Base-by-base conservation (phyloP, 37 sponge, comb jelly and placozoan species). In the Hexactinellida sp. region DNA sequence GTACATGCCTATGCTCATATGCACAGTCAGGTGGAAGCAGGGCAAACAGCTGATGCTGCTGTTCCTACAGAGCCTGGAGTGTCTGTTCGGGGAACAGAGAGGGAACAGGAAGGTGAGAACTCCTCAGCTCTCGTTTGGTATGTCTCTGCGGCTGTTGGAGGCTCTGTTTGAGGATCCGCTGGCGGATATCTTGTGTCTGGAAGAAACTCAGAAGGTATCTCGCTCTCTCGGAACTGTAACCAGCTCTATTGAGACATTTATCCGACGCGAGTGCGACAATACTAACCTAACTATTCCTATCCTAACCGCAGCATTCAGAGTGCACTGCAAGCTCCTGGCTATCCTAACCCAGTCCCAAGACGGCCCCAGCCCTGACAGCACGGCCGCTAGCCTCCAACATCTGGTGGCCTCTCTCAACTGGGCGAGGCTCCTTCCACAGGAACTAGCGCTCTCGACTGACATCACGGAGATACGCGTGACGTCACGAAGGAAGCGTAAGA, bases 381-480 rank as follows among this genome's bases (percentile, higher is more conserved):
- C 76, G 13, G 3, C 13, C 3, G 25, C 28, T n/a, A 10, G 32
- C 3, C 9, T 47, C 13, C 13, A 47, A 47, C 9, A 16, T 19
- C 76, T 63, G 34, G 30, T n/a, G 1, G 13, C 28, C 19, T 63
- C 19, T 63, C 34, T 63, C 3, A 63, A 63, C 76, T 63, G 76
- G 76, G 76, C 76, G 3, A n/a, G 3, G 34, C 76, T 63, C 3
- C 76, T 63, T 32, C 76, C 76, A 3, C 30, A 7, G 3, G 76
- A 63, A 23, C 13, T 63, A 63, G 30, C 76, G 3, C 3, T 63
- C 3, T 7, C 76, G 3, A 23, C 32, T 10, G 76, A 63, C 76
- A n/a, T n/a, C 76, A 63, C 76, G 25, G 76, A 63, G 76, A 63
- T 63, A 63, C 76, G 76, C 76, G 30, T 63, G 28, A 63, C 76